Percentiles rank a stretch among this genome's conserved stretches.
Evolutionary conservation across 64 coral and sea anemone species (phyloP).

Genomic region (Cladopsammia gracilis): DNA sequence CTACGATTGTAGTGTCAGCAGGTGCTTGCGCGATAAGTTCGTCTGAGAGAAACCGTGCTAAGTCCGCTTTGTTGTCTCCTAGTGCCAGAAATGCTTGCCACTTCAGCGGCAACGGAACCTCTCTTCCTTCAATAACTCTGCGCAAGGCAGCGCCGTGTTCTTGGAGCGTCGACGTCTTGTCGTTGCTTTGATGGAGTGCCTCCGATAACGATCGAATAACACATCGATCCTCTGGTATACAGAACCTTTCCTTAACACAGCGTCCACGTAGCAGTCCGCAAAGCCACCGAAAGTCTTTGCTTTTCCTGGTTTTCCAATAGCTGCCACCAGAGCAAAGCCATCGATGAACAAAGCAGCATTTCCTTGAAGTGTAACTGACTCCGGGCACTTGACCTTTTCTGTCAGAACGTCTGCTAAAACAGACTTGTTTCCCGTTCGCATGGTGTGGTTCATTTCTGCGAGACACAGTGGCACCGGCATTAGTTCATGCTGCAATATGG

Average conservation of each 20-base stretch:
- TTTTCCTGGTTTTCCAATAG: too few species aligned
- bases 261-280: not conserved
- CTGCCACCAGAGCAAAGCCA: too few species aligned
- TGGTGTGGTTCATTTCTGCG: constrained; percentile 1
- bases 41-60: too few species aligned
- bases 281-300: too few species aligned
- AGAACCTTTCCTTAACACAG: not conserved
- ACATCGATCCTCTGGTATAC: not conserved
- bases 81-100: too few species aligned
- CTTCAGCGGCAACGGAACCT: too few species aligned
- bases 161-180: not conserved
- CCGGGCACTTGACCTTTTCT: constrained; percentile 21
- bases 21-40: too few species aligned
- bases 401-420: constrained; percentile 44
- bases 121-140: too few species aligned
- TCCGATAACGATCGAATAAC: not conserved
- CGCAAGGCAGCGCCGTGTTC: too few species aligned
- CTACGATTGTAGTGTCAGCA: too few species aligned
- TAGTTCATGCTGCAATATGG: constrained; percentile 25
- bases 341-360: too few species aligned
- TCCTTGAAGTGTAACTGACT: not conserved
- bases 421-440: constrained; percentile 50
- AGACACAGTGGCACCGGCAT: constrained; percentile 49
- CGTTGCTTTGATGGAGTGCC: not conserved
- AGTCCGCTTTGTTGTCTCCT: too few species aligned